Evolutionary conservation across 2,888 invertebrate species (phyloP), one percentile per base, ranked within the genome.

Genomic region (Clanis bilineata): DNA sequence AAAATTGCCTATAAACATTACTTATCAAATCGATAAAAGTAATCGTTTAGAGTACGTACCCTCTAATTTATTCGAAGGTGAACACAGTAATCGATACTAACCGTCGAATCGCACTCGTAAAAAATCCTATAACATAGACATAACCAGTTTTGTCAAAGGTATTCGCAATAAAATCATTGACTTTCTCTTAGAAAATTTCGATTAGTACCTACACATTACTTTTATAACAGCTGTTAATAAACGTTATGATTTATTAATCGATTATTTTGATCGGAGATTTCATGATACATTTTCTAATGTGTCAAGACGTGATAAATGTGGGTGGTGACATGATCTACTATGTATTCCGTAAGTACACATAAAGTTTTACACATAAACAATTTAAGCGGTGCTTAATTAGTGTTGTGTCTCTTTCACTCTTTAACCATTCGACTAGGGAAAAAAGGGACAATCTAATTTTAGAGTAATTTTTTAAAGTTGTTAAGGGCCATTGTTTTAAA

Each of bases 171-270:
- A 88, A 85, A 87, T 84, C 80, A 80, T 87, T 88, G 81, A 90
- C 90, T 91, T 91, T 90, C 90, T 88, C 87, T 85, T 82, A 79
- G 84, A 85, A 86, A 84, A 83, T 76, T 74, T 78, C 76, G 72
- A 70, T 67, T 70, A 66, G 72, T 68, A 71, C 71, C 68, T 62
- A 56, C 55, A 56, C 45, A 62, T 28, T 58, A 58, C 56, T 56
- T 66, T 70, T 72, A 69, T 76, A 76, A 77, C 77, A 78, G 74
- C 71, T 71, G 74, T 74, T 77, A 79, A 79, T 85, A 77, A 83
- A 86, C 82, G 83, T 80, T 76, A 79, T 82, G 81, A 86, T 87
- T 83, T 82, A 87, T 85, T 76, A 77, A 79, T 77, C 68, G 67
- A 64, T 65, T 61, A 70, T 67, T 72, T 71, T 63, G 67, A 69